Conservation (phyloP, 2,113 vertebrate genomes). For the Hystrix brachyura region DNA sequence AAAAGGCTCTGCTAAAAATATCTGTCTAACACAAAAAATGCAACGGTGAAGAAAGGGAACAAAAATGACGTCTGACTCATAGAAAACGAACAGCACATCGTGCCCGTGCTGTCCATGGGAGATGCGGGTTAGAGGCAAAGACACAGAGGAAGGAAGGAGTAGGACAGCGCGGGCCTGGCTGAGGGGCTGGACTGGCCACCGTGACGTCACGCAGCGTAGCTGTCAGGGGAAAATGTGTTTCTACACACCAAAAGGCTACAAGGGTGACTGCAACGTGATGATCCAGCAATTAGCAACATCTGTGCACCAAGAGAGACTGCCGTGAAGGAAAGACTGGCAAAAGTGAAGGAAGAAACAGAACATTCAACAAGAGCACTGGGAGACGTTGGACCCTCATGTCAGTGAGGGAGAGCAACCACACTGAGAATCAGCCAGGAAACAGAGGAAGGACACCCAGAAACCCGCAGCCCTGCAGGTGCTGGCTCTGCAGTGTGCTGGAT, state of each 20-base stretch:
- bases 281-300: rapidly evolving
- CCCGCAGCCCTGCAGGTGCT: not conserved
- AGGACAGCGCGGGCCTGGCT: rapidly evolving
- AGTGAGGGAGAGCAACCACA: rapidly evolving
- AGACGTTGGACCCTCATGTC: rapidly evolving
- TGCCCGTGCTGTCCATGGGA: not conserved
- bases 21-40: not conserved
- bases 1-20: not conserved
- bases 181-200: rapidly evolving
- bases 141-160: not conserved
- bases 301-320: rapidly evolving
- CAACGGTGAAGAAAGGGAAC: not conserved
- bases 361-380: too few species aligned
- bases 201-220: rapidly evolving
- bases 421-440: not conserved
- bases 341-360: rapidly evolving
- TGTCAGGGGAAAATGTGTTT: not conserved
- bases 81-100: not conserved
- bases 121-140: rapidly evolving
- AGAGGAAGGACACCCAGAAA: rapidly evolving
- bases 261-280: too few species aligned
- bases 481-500: rapidly evolving
- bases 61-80: rapidly evolving
- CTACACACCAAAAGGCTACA: not conserved
- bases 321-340: not conserved